Conservation (phyloP, 1,140 invertebrate species). For the Gonioctena quinquepunctata region DNA sequence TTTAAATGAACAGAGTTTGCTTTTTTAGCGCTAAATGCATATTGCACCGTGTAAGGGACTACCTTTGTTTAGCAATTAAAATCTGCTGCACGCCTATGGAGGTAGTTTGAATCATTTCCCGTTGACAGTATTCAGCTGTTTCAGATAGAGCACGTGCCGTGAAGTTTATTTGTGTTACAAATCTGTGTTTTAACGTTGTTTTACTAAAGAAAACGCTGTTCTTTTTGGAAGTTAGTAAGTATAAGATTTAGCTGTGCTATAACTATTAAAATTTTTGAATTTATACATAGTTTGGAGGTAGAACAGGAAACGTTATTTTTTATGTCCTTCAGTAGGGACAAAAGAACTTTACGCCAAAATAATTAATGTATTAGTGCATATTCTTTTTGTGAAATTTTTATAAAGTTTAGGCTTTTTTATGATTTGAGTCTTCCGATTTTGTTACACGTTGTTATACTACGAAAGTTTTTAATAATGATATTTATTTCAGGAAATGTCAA, state of each 20-base stretch:
- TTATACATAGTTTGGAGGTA: neutral
- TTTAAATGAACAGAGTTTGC: neutral
- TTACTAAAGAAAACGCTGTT: neutral
- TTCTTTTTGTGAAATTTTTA: neutral
- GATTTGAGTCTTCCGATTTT: neutral
- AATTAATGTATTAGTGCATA: neutral
- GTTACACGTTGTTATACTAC: neutral
- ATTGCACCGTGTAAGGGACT: neutral
- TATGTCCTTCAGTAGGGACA: neutral
- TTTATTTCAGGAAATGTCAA: neutral
- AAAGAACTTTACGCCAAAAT: neutral
- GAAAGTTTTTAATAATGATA: neutral
- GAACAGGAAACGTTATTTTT: neutral
- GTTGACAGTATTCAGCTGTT: neutral
- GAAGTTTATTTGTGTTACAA: neutral
- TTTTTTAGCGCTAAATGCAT: slow-evolving; percentile 3
- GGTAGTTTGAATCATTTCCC: neutral
- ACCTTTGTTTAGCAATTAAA: neutral
- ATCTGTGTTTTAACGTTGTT: neutral
- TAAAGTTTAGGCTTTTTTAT: neutral
- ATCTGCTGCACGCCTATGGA: neutral
- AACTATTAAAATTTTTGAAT: neutral
- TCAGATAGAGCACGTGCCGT: neutral
- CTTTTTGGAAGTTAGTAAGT: neutral
- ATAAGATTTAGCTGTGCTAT: neutral